Conservation (phyloP, 2,797 vertebrate species). For the Gymnopithys bicolor region DNA sequence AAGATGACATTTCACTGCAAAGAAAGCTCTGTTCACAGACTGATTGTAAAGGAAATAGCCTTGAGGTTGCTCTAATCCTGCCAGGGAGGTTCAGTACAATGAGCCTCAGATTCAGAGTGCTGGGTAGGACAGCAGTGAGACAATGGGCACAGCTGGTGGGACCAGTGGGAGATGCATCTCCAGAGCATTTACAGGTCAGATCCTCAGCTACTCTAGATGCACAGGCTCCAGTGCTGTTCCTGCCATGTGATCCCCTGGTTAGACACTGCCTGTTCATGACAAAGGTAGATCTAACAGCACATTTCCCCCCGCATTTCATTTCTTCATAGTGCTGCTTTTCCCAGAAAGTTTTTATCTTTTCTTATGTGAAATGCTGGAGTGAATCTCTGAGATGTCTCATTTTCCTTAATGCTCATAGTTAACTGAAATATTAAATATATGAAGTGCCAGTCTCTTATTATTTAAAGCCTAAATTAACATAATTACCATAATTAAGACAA, state of each 20-base stretch:
- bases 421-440: neutral
- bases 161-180: neutral
- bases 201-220: neutral
- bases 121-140: neutral
- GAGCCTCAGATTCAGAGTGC: neutral
- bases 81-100: neutral
- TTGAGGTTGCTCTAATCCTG: conserved; percentile 4
- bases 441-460: conserved; percentile 8
- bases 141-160: neutral
- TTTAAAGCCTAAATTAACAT: conserved; percentile 16
- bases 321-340: neutral
- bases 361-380: neutral
- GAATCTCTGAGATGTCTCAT: neutral
- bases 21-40: neutral
- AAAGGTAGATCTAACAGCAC: neutral
- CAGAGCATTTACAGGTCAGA: neutral
- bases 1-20: conserved; percentile 12
- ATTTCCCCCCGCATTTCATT: neutral
- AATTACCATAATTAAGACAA: conserved; percentile 24
- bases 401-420: neutral
- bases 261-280: neutral
- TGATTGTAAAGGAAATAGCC: conserved; percentile 14
- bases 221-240: neutral
- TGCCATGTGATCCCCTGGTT: neutral
- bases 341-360: neutral